Evolutionary conservation across 2,797 vertebrate species (phyloP), one percentile per base, ranked within the genome.

Genomic region (Cottoperca gobio): DNA sequence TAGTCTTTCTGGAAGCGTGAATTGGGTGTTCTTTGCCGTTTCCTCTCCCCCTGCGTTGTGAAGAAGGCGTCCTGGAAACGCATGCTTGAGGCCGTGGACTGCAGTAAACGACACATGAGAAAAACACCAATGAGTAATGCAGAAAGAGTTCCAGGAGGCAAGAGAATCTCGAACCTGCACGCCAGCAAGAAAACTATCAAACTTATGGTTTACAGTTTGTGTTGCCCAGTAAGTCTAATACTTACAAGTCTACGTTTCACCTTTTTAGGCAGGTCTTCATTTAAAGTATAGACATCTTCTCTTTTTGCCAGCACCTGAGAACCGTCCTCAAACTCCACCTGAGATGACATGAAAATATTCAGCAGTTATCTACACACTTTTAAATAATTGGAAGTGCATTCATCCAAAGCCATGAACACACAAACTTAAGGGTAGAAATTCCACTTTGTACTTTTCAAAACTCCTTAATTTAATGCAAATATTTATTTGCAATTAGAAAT

Each of bases 321-420:
- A 19, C 97, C 98, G 72, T 99, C 98, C 93, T 99, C 98, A 95
- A 99, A 99, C 86, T 99, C 97, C 92, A 99, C 96, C 97, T 96
- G 80, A 57, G 52, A 76, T 0, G 8, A 79, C 23, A 69, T 3
- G 14, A 21, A 80, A 62, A 54, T 0, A 64, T 24, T 74, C 14
- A 60, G 8, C 21, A 14, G 23, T 62, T 43, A 63, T 17, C 17
- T 11, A 8, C 6, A 12, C 8, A 21, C 26, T 33, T 31, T 60
- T 7, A 24, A 23, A 70, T 12, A 13, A 31, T 62, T 42, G 10
- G 0, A 31, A n/a, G n/a, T 48, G 3, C n/a, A 26, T 35, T 33
- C 1, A 40, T 48, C 11, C 16, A 28, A 39, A 57, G 5, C 8
- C 8, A 13, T 11, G 0, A 21, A 48, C 23, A 43, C 39, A 72